phyloP scores from a whole-genome alignment of 2,888 invertebrate species.

The Abrostola tripartita region DNA sequence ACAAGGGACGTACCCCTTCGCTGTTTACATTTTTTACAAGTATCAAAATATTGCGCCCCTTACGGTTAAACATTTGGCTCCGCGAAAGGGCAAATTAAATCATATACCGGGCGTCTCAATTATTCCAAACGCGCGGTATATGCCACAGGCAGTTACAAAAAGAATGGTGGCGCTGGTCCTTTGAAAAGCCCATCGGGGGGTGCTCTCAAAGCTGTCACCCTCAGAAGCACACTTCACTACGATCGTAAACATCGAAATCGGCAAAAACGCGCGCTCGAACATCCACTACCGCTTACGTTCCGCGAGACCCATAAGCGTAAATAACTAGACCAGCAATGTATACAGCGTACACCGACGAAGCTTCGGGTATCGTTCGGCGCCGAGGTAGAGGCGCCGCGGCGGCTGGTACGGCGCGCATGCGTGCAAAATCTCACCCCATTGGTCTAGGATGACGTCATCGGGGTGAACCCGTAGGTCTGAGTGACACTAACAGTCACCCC shows the following conservation, averaged over 20 bases:
- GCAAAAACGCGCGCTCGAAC: slow-evolving; percentile 57
- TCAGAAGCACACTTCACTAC: slow-evolving; percentile 80
- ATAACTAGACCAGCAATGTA: slow-evolving; percentile 76
- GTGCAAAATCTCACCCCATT: slow-evolving; percentile 80
- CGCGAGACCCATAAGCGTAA: slow-evolving; percentile 53
- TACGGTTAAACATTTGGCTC: slow-evolving; percentile 69
- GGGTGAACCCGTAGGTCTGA: slow-evolving; percentile 84
- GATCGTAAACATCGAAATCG: slow-evolving; percentile 70
- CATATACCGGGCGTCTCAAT: slow-evolving; percentile 84
- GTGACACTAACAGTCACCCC: slow-evolving; percentile 87
- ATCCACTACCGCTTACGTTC: slow-evolving; percentile 66
- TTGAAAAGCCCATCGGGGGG: slow-evolving; percentile 85
- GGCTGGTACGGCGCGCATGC: slow-evolving; percentile 84
- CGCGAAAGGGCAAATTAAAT: slow-evolving; percentile 85
- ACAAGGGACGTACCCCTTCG: slow-evolving; percentile 55
- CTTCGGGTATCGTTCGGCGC: slow-evolving; percentile 61
- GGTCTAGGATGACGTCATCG: slow-evolving; percentile 87
- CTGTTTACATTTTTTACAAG: slow-evolving; percentile 56
- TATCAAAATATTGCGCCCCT: slow-evolving; percentile 69
- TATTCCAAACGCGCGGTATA: slow-evolving; percentile 82
- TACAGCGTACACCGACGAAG: slow-evolving; percentile 55
- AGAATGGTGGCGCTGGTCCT: slow-evolving; percentile 83
- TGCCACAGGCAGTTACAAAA: slow-evolving; percentile 80
- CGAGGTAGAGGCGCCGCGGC: slow-evolving; percentile 79
- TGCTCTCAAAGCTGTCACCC: slow-evolving; percentile 85